A percentile compares a stretch with the other conserved stretches of the same genome.
These are phyloP conservation scores for Struthidea cinerea DNA, from an alignment of 2,113 vertebrate species.

Conservation along the genomic window DNA sequence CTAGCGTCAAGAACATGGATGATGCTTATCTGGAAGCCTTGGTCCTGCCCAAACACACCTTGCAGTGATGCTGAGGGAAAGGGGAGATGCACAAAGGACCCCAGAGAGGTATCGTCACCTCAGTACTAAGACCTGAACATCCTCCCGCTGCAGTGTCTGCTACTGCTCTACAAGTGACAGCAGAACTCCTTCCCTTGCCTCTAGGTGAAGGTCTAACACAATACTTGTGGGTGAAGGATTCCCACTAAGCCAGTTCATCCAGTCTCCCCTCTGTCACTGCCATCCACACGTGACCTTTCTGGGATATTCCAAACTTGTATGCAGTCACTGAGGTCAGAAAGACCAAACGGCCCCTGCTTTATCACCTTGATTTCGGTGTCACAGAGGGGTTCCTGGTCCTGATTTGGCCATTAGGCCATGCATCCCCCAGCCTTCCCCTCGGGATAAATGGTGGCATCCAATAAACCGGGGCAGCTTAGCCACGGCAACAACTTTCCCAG, in stretches of 20 bases:
- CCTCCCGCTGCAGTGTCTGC: not conserved
- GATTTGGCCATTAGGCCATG: not conserved
- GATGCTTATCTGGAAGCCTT: not conserved
- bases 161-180: not conserved
- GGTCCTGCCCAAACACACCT: not conserved
- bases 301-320: not conserved
- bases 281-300: accelerated
- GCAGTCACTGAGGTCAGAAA: not conserved
- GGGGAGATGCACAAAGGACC: not conserved
- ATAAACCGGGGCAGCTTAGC: not conserved
- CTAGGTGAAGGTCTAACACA: not conserved
- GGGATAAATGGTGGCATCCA: not conserved
- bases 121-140: accelerated
- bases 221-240: not conserved
- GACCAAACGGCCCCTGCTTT: not conserved
- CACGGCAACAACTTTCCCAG: not conserved
- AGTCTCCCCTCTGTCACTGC: not conserved
- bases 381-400: not conserved
- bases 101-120: not conserved
- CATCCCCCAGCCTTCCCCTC: not conserved
- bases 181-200: not conserved
- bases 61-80: not conserved
- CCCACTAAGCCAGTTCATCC: not conserved
- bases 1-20: not conserved
- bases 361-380: not conserved